phyloP scores from a whole-genome alignment of 2,797 vertebrate genomes.

The Artibeus lituratus region DNA sequence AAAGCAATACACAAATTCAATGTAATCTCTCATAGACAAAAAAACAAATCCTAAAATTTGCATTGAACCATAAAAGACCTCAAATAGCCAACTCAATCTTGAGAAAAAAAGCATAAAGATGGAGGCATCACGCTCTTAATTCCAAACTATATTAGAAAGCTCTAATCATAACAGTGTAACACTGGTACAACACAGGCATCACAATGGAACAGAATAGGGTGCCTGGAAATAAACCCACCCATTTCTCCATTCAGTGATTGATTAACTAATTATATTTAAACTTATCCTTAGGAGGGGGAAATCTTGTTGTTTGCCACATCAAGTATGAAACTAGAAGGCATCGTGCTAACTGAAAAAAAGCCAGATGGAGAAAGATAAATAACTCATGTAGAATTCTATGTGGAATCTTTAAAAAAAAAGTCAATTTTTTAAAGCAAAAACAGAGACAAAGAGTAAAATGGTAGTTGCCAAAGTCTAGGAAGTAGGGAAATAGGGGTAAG shows the following conservation, averaged over 20 bases:
- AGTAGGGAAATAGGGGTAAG: not conserved
- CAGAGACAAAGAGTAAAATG: not conserved
- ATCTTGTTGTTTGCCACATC: not conserved
- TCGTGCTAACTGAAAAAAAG: not conserved
- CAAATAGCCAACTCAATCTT: not conserved
- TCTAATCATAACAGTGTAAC: not conserved
- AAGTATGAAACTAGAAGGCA: not conserved
- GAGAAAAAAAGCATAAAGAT: not conserved
- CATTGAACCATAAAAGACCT: not conserved
- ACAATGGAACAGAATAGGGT: not conserved
- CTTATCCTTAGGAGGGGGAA: not conserved
- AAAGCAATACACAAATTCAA: not conserved
- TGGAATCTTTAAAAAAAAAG: not conserved
- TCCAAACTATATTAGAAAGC: not conserved
- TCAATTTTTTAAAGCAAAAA: not conserved
- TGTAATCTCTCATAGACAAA: not conserved
- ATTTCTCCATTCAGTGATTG: not conserved
- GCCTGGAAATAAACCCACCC: not conserved
- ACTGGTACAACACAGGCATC: not conserved
- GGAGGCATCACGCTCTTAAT: not conserved
- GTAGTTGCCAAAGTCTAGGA: not conserved
- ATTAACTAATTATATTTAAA: not conserved
- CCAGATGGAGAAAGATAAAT: not conserved
- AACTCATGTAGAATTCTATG: not conserved
- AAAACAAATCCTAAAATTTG: not conserved